Base-by-base conservation (phyloP, 2,113 vertebrate species). In the Nettapus auritus region DNA sequence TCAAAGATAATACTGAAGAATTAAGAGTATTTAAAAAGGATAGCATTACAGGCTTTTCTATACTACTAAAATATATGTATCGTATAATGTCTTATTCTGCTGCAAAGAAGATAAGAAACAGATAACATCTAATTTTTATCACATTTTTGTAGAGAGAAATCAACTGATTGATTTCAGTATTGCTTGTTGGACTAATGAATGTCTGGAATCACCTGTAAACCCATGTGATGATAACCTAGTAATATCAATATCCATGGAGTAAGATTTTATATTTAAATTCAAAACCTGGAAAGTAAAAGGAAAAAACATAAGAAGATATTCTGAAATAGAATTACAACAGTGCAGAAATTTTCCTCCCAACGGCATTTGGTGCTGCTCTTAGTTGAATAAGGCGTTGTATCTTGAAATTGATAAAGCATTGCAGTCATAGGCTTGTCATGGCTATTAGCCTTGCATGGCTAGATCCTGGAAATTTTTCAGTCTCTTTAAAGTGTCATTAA, bases 1-100 rank as follows among this genome's bases (percentile, higher is more conserved):
- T 34, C 46, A 68, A 86, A 87, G 8, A 36, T 2, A 34, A 2
- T 16, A 19, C 7, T 59, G 17, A 81, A 78, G 14, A 89, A 55
- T 63, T 21, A 55, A 2, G 34, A 1, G 2, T 42, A 52, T 78
- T 48, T 0, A 83, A 34, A 82, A 21, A 25, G 17, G 0, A 28
- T 31, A 1, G 29, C 34, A 62, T 31, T 64, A 11, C 15, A 59
- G 38, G 52, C 2, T 74, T 83, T 40, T 46, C 44, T 81, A 42
- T 15, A 26, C 2, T 50, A 22, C 16, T 71, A 50, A 87, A 82
- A 67, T 44, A 57, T 44, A 42, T 60, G 4, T 34, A 68, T 71
- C 6, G 1, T 17, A 34, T 33, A 55, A 70, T 34, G 8, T 36
- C 25, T 33, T 77, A 34, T 62, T 73, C 18, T 78, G 26, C 20